phyloP scores from a whole-genome alignment of 1,140 invertebrate species.

The Atta colombica region DNA sequence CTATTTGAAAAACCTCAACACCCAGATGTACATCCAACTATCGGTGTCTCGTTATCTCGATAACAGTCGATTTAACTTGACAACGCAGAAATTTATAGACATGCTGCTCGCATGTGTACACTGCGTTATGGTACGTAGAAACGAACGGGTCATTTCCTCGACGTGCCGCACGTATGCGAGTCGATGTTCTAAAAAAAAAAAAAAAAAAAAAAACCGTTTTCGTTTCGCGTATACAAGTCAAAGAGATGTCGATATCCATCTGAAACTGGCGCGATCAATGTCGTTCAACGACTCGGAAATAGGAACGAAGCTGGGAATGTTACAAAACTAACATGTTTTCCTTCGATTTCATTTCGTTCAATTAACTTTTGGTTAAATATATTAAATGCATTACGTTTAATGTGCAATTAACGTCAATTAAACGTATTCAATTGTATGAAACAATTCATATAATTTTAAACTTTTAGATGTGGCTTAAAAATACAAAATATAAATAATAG shows the following conservation, averaged over 20 bases:
- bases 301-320: neutral
- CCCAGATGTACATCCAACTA: neutral
- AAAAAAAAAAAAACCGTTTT: constrained; percentile 28
- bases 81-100: constrained; percentile 21
- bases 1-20: constrained; percentile 16
- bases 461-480: too few relatives aligned
- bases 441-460: neutral
- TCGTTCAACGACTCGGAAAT: neutral
- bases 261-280: constrained; percentile 25
- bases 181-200: neutral
- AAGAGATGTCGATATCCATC: constrained; percentile 19
- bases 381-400: constrained; percentile 11
- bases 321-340: constrained; percentile 8
- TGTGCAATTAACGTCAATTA: constrained; percentile 8
- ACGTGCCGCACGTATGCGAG: neutral
- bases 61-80: constrained; percentile 67
- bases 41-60: constrained; percentile 55
- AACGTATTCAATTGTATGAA: constrained; percentile 1
- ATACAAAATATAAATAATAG: too few relatives aligned
- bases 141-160: neutral
- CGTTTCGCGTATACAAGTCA: neutral
- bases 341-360: constrained; percentile 18
- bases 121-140: neutral
- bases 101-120: constrained; percentile 19
- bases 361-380: constrained; percentile 1